Evolutionary conservation across 2,113 vertebrate genomes (phyloP).

Genomic region (Nesoenas mayeri): DNA sequence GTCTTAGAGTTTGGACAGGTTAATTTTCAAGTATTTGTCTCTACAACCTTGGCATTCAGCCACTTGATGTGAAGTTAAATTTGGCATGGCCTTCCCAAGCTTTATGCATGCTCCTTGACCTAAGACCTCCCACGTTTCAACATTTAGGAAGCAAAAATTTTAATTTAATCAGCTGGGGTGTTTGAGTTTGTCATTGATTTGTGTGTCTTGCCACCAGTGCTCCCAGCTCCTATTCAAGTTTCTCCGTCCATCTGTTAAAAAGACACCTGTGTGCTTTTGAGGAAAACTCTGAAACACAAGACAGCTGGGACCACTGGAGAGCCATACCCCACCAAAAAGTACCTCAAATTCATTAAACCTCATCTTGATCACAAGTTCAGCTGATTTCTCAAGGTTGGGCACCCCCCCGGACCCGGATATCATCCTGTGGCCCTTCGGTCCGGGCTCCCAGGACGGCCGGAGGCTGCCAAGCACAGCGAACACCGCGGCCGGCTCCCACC

Average conservation of each 20-base stretch:
- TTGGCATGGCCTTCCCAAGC: not conserved
- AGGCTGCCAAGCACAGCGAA: too few relatives aligned
- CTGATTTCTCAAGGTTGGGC: rapidly evolving
- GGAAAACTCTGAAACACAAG: not conserved
- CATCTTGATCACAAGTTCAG: too few relatives aligned
- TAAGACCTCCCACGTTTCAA: not conserved
- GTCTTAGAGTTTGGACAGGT: not conserved
- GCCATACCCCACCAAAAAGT: not conserved
- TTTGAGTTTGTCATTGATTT: not conserved
- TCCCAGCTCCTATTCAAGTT: not conserved
- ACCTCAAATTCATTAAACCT: not conserved
- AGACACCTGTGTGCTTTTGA: rapidly evolving
- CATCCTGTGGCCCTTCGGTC: not conserved
- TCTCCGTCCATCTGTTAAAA: rapidly evolving
- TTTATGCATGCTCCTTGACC: not conserved
- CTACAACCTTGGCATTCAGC: not conserved
- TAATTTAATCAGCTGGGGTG: rapidly evolving
- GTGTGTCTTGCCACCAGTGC: rapidly evolving
- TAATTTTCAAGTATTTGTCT: not conserved
- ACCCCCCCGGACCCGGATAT: rapidly evolving
- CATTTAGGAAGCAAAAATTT: not conserved
- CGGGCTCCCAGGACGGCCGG: too few relatives aligned
- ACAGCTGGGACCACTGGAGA: rapidly evolving
- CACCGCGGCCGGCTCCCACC: too few relatives aligned
- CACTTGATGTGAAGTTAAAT: not conserved